Conservation (phyloP, 1,140 invertebrate species). For the Trachymyrmex septentrionalis region DNA sequence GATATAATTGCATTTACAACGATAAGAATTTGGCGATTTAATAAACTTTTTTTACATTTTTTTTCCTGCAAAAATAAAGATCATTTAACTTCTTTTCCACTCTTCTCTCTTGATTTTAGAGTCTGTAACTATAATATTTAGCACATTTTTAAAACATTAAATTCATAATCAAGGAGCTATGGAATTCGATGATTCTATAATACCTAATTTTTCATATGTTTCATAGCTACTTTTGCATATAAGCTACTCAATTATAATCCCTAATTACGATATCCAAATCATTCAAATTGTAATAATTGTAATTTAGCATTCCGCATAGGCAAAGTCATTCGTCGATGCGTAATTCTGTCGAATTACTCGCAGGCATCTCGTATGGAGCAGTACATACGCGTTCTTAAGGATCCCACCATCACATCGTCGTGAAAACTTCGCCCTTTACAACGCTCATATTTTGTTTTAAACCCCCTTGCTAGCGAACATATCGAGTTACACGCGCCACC, state of each 20-base stretch:
- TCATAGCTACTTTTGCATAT: too few species aligned
- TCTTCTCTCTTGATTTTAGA: too few species aligned
- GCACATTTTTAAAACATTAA: too few species aligned
- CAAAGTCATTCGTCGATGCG: conserved; percentile 23
- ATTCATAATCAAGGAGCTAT: too few species aligned
- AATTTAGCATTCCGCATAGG: background rate
- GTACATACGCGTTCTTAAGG: conserved; percentile 48
- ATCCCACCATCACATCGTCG: conserved; percentile 21
- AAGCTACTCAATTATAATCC: background rate
- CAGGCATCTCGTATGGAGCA: conserved; percentile 39
- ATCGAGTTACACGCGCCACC: conserved; percentile 79
- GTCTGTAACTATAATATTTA: too few species aligned
- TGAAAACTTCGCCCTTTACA: conserved; percentile 44
- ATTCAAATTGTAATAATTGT: background rate
- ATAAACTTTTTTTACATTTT: too few species aligned
- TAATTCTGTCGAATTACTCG: background rate
- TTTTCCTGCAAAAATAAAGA: too few species aligned
- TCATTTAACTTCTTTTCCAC: too few species aligned
- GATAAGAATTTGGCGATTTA: too few species aligned
- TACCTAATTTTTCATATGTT: too few species aligned
- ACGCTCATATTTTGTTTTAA: conserved; percentile 80
- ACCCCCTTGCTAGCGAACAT: conserved; percentile 67
- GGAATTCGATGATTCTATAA: too few species aligned
- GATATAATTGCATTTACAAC: too few species aligned
- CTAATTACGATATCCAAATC: background rate